A percentile compares a stretch with the other conserved stretches of the same genome.
phyloP scores from a whole-genome alignment of 1,140 invertebrate genomes.

The Drosophila mauritiana region DNA sequence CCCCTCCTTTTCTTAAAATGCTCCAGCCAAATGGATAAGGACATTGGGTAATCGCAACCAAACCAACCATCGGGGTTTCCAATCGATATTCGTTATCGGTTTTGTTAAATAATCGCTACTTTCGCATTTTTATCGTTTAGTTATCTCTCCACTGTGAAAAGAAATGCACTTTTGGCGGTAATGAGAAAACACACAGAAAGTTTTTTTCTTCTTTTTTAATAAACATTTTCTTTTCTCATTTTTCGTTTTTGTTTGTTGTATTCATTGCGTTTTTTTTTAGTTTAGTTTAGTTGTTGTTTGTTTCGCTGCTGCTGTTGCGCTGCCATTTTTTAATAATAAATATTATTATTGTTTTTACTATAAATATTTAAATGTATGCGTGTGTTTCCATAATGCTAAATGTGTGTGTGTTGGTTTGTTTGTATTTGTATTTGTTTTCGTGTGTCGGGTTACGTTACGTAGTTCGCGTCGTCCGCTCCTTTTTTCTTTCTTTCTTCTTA shows the following conservation, averaged over 20 bases:
- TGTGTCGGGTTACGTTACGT: conserved; percentile 19
- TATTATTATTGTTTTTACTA: conserved; percentile 77
- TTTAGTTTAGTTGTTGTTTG: conserved; percentile 49
- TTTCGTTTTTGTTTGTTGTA: conserved; percentile 57
- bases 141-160: conserved; percentile 36
- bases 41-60: conserved; percentile 18
- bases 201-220: conserved; percentile 65
- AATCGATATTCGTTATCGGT: conserved; percentile 13
- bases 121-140: conserved; percentile 1
- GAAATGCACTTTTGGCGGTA: conserved; percentile 20
- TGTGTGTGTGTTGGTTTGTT: conserved; percentile 30
- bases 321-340: conserved; percentile 72
- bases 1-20: conserved; percentile 1
- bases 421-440: conserved; percentile 11
- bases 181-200: conserved; percentile 56
- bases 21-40: conserved; percentile 7
- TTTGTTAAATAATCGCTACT: conserved; percentile 7
- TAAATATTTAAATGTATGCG: conserved; percentile 68
- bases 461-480: conserved; percentile 10
- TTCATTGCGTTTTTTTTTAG: conserved; percentile 60
- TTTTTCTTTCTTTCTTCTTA: conserved; percentile 10
- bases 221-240: conserved; percentile 66
- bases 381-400: conserved; percentile 47
- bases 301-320: conserved; percentile 45
- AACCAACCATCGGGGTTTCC: conserved; percentile 23